phyloP scores from a whole-genome alignment of 2,797 vertebrate genomes.

The Eurystomus glaucurus region DNA sequence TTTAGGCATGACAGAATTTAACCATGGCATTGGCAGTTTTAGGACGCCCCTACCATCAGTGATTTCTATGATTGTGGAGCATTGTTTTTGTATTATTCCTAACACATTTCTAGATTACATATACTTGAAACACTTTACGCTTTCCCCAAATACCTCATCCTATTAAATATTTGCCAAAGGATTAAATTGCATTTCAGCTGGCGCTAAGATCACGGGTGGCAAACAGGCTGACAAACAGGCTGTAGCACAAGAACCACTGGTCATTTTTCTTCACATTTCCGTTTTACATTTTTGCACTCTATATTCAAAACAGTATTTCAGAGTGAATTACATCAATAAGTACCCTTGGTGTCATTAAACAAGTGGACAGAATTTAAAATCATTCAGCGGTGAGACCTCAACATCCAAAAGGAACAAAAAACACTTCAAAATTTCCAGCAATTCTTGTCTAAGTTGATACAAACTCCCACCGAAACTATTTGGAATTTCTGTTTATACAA shows the following conservation, averaged over 20 bases:
- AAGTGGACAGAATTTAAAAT: not conserved
- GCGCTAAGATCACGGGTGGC: not conserved
- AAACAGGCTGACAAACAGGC: not conserved
- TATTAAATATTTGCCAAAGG: not conserved
- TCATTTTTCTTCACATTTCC: not conserved
- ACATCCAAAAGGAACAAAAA: not conserved
- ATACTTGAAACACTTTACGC: not conserved
- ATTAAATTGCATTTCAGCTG: not conserved
- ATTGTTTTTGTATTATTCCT: not conserved
- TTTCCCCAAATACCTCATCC: not conserved
- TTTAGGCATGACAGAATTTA: not conserved
- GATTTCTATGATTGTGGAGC: not conserved
- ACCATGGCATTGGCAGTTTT: not conserved
- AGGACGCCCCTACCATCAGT: not conserved
- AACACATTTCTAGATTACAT: not conserved
- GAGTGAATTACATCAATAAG: not conserved
- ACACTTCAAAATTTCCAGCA: not conserved
- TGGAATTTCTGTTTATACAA: not conserved
- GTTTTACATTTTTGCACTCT: not conserved
- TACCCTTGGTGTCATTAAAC: not conserved
- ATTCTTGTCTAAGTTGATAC: not conserved
- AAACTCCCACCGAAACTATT: not conserved
- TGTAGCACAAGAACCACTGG: not conserved
- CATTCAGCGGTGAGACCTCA: not conserved
- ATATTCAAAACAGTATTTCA: not conserved